A percentile compares a stretch with the other conserved stretches of the same genome.
These are phyloP conservation scores for Rhingia campestris DNA, from an alignment of 2,888 invertebrate species.

Conservation along the genomic window DNA sequence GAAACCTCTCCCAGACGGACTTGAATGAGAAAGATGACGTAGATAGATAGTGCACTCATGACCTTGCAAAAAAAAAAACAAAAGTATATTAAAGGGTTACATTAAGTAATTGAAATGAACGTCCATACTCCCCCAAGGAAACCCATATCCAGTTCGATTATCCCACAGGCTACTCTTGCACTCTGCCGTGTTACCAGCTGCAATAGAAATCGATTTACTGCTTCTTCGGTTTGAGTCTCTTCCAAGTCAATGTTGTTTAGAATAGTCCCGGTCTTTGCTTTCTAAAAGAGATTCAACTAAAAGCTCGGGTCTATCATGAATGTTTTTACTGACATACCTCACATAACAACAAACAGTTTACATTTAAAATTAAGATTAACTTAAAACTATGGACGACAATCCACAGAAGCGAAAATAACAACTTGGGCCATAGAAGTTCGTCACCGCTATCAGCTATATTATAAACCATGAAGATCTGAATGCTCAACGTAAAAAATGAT, in stretches of 20 bases:
- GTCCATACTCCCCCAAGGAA: constrained; percentile 77
- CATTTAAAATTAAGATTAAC: constrained; percentile 34
- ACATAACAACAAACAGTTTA: constrained; percentile 34
- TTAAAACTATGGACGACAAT: constrained; percentile 23
- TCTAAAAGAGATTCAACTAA: constrained; percentile 73
- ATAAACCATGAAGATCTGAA: constrained; percentile 39
- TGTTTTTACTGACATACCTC: constrained; percentile 9
- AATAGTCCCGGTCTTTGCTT: constrained; percentile 76
- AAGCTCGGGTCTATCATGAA: background rate
- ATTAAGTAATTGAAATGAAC: background rate
- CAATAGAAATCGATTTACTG: constrained; percentile 78
- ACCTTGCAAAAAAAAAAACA: constrained; percentile 75
- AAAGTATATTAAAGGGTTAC: background rate
- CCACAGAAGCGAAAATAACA: constrained; percentile 20
- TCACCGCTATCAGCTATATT: constrained; percentile 24
- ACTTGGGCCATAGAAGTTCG: background rate
- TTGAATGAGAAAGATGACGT: constrained; percentile 80
- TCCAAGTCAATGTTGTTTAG: constrained; percentile 76
- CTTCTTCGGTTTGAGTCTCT: constrained; percentile 75
- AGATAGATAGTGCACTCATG: constrained; percentile 77
- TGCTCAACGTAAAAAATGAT: constrained; percentile 30
- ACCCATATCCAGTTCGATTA: constrained; percentile 78
- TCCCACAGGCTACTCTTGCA: constrained; percentile 76
- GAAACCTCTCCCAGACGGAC: constrained; percentile 78
- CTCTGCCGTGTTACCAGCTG: constrained; percentile 76